Evolutionary conservation across 2,888 invertebrate genomes (phyloP), one percentile per base, ranked within the genome.

Genomic region (Tenthredo mesomela): DNA sequence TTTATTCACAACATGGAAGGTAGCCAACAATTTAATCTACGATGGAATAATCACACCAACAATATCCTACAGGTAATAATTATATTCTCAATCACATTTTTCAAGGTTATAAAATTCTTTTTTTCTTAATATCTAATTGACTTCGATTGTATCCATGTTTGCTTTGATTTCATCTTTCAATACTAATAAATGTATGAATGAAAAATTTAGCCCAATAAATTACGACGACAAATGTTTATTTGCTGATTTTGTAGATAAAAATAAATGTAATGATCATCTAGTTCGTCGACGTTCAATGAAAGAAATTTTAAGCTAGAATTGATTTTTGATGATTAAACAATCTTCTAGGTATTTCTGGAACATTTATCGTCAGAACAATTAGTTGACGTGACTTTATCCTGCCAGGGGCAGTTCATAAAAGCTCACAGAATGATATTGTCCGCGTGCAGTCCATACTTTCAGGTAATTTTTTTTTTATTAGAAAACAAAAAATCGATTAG

Each of bases 371-470:
- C 89, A 43, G 94, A 94, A 88, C 89, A 89, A 84, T 89, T 94
- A 29, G 94, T 94, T 7, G 94, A 94, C 89, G 94, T 94, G 54
- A 94, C 94, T 12, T 87, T 94, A 21, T 92, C 93, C 47, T 94
- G 94, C 87, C 93, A 94, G 87, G 94, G 94, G 29, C 92, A 93
- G 73, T 94, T 93, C 86, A 90, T 94, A 15, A 94, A 93, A 89
- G 94, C 94, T 7, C 94, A 94, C 86, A 94, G 93, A 89, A 92
- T 94, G 88, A 92, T 94, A 58, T 89, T 94, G n/a, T 94, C 94
- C 18, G 94, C 94, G 33, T 94, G 94, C 88, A 94, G 94, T 87
- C 91, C 91, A 2, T 94, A 94, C 88, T 94, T 94, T 88, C 93
- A 94, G 91, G 94, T 93, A 90, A 85, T 85, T 83, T 61, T 61